Percentiles rank a stretch among this genome's conserved stretches.
Conservation (phyloP, 2,797 vertebrate species). For the Lindbergichthys nudifrons region DNA sequence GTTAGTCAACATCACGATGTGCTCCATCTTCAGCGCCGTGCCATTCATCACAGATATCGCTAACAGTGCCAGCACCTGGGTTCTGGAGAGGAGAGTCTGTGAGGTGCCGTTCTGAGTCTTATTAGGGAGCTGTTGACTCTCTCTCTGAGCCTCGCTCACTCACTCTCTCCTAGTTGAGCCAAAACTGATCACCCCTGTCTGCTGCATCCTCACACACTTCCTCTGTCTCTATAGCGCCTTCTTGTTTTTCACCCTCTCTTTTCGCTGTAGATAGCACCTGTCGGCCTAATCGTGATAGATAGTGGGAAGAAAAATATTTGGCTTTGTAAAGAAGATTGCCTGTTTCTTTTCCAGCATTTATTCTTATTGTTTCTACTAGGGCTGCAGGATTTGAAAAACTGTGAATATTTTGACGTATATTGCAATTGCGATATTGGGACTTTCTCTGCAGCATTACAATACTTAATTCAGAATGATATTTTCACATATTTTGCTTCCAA, state of each 20-base stretch:
- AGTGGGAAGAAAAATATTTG: constrained; percentile 25
- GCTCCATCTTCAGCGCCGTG: constrained; percentile 59
- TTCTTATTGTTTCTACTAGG: constrained; percentile 15
- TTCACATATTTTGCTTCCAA: too few relatives aligned
- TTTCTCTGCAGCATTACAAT: too few relatives aligned
- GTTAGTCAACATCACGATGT: constrained; percentile 75
- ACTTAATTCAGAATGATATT: too few relatives aligned
- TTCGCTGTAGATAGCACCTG: constrained; percentile 32
- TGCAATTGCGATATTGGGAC: too few relatives aligned
- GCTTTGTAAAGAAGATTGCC: constrained; percentile 12
- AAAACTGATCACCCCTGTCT: constrained; percentile 58
- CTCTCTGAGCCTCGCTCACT: constrained; percentile 57
- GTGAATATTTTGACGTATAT: too few relatives aligned
- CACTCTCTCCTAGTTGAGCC: constrained; percentile 55
- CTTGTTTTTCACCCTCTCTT: constrained; percentile 33
- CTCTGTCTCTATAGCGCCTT: constrained; percentile 33
- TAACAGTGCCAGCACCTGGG: constrained; percentile 69
- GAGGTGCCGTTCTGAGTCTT: constrained; percentile 70
- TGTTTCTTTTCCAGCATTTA: background rate
- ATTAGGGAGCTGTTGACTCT: constrained; percentile 66
- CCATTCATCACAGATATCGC: constrained; percentile 74
- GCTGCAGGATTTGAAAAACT: too few relatives aligned
- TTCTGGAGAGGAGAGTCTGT: constrained; percentile 59
- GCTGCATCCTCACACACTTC: constrained; percentile 37
- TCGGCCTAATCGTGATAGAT: constrained; percentile 38